Conservation (phyloP, 2,888 invertebrate species). For the Pachymerium ferrugineum region DNA sequence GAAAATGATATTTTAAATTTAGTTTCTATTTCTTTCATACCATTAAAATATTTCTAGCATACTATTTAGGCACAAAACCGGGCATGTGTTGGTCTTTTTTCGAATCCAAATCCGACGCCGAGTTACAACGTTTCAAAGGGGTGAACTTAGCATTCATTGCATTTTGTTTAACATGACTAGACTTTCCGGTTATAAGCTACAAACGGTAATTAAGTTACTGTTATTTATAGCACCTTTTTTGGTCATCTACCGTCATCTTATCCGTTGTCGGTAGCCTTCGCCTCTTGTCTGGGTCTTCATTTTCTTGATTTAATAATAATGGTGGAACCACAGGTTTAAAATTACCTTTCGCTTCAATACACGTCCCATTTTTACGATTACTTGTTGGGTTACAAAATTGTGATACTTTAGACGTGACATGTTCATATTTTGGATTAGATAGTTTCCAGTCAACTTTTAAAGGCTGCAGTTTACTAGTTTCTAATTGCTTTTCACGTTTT, state of each 20-base stretch:
- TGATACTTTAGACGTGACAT: not conserved
- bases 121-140: not conserved
- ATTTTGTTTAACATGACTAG: not conserved
- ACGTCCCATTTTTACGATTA: too few relatives aligned
- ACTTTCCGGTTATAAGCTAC: not conserved
- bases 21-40: not conserved
- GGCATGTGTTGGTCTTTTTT: not conserved
- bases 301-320: not conserved
- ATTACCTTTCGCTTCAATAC: too few relatives aligned
- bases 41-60: not conserved
- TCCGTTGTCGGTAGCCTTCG: not conserved
- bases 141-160: not conserved
- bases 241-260: too few relatives aligned
- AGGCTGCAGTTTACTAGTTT: too few relatives aligned
- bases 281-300: not conserved
- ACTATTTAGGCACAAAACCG: conserved; percentile 1
- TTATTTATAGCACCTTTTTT: too few relatives aligned
- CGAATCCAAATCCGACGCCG: not conserved
- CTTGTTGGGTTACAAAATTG: not conserved
- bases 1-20: not conserved
- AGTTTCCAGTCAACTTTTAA: not conserved
- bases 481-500: not conserved
- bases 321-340: not conserved
- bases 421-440: not conserved
- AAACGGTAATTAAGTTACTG: not conserved